Evolutionary conservation across 2,888 invertebrate genomes (phyloP).

Genomic region (Scaptodrosophila latifasciaeformis): DNA sequence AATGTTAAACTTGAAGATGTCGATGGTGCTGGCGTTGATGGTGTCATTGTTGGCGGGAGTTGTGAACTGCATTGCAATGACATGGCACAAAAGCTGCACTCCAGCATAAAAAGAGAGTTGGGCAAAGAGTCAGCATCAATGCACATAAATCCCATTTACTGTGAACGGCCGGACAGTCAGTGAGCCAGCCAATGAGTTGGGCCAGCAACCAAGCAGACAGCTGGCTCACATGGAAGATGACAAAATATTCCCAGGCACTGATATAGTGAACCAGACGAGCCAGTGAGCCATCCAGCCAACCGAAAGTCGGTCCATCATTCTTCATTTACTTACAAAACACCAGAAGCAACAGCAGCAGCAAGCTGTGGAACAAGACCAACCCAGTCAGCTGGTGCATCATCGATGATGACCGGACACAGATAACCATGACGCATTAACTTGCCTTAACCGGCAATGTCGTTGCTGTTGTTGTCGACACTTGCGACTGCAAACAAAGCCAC

Average conservation of each 20-base stretch:
- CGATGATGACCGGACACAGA: slow-evolving; percentile 51
- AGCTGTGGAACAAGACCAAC: neutral
- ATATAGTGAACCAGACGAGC: slow-evolving; percentile 7
- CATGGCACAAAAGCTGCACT: neutral
- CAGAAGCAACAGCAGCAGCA: slow-evolving; percentile 19
- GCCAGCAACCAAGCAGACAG: neutral
- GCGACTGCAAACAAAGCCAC: neutral
- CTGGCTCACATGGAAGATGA: slow-evolving; percentile 47
- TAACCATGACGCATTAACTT: slow-evolving; percentile 62
- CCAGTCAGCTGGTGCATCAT: slow-evolving; percentile 9
- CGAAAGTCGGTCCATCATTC: slow-evolving; percentile 50
- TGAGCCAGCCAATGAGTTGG: too few relatives aligned
- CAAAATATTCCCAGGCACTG: slow-evolving; percentile 46
- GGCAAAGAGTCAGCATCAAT: neutral
- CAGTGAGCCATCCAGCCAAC: slow-evolving; percentile 14
- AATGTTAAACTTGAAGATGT: slow-evolving; percentile 36
- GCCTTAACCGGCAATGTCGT: slow-evolving; percentile 48
- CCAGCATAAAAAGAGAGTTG: neutral
- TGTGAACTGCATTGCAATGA: slow-evolving; percentile 15
- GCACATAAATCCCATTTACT: slow-evolving; percentile 56
- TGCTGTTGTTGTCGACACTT: neutral
- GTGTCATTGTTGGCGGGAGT: slow-evolving; percentile 4
- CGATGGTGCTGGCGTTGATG: slow-evolving; percentile 1
- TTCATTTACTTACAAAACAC: slow-evolving; percentile 64
- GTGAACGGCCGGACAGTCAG: slow-evolving; percentile 19